Conservation (phyloP, 2,113 vertebrate species). For the Pomatostomus ruficeps region DNA sequence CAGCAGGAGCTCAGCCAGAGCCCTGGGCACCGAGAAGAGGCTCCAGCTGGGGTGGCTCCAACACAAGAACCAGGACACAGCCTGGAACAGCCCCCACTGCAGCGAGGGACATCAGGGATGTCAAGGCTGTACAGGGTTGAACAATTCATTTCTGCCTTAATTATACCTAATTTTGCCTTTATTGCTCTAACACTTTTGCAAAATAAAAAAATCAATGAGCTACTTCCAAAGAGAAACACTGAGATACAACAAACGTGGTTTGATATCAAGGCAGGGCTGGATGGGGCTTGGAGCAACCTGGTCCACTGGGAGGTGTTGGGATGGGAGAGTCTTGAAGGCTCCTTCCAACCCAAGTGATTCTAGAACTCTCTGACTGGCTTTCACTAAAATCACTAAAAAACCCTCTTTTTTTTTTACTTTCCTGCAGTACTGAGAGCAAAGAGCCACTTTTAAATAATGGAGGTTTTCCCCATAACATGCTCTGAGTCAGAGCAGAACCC, state of each 20-base stretch:
- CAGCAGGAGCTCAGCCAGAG: background rate
- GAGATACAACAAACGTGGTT: accelerated
- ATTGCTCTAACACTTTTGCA: background rate
- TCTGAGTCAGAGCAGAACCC: background rate
- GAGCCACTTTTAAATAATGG: background rate
- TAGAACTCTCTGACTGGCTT: background rate
- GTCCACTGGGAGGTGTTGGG: background rate
- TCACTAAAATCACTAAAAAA: background rate
- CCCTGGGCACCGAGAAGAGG: background rate
- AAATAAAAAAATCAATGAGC: background rate
- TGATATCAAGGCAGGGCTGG: background rate
- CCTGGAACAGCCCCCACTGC: background rate
- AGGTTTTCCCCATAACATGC: accelerated
- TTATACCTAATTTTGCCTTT: background rate
- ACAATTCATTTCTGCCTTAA: background rate
- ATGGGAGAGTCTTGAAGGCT: background rate
- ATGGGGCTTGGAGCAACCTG: background rate
- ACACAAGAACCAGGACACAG: background rate
- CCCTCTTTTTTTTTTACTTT: background rate
- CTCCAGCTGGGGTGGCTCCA: constrained; percentile 6
- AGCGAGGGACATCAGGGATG: background rate
- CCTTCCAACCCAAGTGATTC: background rate
- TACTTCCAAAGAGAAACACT: background rate
- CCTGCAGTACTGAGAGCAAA: background rate
- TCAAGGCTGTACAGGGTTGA: background rate